Evolutionary conservation across 2,888 invertebrate genomes (phyloP), one percentile per base, ranked within the genome.

Genomic region (Drosophila koepferae): DNA sequence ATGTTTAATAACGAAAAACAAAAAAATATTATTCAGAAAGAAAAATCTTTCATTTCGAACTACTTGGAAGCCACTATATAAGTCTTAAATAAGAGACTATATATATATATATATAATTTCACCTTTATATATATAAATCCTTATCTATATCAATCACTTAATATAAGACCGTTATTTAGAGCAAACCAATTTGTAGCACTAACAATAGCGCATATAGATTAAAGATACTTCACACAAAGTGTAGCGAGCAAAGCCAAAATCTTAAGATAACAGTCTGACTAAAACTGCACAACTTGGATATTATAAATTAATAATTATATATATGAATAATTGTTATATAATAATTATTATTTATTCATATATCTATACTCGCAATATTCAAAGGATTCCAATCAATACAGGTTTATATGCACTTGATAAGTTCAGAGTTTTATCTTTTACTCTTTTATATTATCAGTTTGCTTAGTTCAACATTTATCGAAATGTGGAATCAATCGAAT

Each of bases 171-270:
- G 34, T 28, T 12, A 55, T 41, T 41, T 28, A 18, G 43, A 43
- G 18, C 56, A 43, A 41, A 14, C 12, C 12, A 14, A n/a, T 34
- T 34, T 20, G 4, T 18, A 31, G 14, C 5, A 23, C 60, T 59
- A 18, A 20, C n/a, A 43, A 43, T 36, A 14, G n/a, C 14, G 5
- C 5, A 10, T 20, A 36, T 12, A 46, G 9, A 6, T 34, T 8
- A 34, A 34, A 16, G n/a, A 2, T 63, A 64, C 34, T 63, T 64
- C 34, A 64, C 64, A 49, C 23, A 6, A 6, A 41, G 20, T 28
- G 23, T 23, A 9, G 53, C 53, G 38, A 16, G 6, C 36, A 20
- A 31, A n/a, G n/a, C 38, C 7, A 23, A 14, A 28, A 28, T 28
- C 28, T 28, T 6, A 28, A 14, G 46, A 23, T 5, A 14, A 7